Conservation (phyloP, 2,888 invertebrate species). For the Cantharis nigra region DNA sequence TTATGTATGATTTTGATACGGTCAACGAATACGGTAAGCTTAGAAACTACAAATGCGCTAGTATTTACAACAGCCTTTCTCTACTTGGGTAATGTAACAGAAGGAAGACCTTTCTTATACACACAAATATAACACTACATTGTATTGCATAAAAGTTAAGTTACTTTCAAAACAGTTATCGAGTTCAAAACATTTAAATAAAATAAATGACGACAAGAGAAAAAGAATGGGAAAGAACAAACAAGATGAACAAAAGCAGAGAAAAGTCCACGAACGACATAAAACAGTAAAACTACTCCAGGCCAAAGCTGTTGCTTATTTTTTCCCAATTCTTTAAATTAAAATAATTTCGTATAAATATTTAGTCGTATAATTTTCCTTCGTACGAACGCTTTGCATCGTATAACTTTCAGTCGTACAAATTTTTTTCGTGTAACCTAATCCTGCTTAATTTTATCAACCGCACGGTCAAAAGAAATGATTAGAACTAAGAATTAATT, state of each 20-base stretch:
- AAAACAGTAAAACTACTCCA: too few relatives aligned
- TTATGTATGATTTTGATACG: slow-evolving; percentile 51
- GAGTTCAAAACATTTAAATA: not conserved
- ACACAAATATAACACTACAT: slow-evolving; percentile 2
- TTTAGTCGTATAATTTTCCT: too few relatives aligned
- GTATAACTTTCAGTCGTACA: too few relatives aligned
- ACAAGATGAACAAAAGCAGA: not conserved
- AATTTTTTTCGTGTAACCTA: too few relatives aligned
- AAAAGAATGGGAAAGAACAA: not conserved
- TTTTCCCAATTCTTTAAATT: too few relatives aligned
- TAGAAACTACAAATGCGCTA: slow-evolving; percentile 24
- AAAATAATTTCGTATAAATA: too few relatives aligned
- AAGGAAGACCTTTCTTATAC: not conserved
- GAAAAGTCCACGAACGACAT: too few relatives aligned
- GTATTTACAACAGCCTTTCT: slow-evolving; percentile 18
- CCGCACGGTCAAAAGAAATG: too few relatives aligned
- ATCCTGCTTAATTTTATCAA: too few relatives aligned
- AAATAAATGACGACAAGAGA: not conserved
- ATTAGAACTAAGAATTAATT: not conserved
- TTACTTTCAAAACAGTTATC: not conserved
- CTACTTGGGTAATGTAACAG: not conserved
- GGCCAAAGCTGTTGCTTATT: too few relatives aligned
- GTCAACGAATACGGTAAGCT: slow-evolving; percentile 43
- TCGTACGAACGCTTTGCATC: too few relatives aligned
- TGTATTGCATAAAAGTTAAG: not conserved